Base-by-base conservation (phyloP, 2,888 invertebrate genomes). In the Melinaea marsaeus region DNA sequence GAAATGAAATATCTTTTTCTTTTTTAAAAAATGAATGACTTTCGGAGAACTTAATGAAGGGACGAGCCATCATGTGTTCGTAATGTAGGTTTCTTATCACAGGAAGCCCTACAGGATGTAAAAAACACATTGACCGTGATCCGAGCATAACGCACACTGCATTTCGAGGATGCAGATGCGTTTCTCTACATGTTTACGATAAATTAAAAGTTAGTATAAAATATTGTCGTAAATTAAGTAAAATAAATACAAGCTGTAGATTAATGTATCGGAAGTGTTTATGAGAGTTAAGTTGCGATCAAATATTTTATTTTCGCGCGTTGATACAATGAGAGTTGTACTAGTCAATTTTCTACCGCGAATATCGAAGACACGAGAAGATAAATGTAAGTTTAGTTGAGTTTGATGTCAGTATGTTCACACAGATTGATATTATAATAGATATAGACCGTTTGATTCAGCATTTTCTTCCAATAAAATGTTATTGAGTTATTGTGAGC, bases 281-380 rank as follows among this genome's bases (percentile, higher is more conserved):
- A 11, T 9, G 3, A 42, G 3, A 9, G 42, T 42, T 42, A 13
- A 13, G 5, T 22, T 47, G 22, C 42, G 2, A 33, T 59, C 35
- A 22, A 59, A 32, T 4, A 34, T 22, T 42, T 6, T 46, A 46
- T 55, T 4, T 22, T 34, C 9, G 46, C 9, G 13, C 7, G 6
- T 35, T 37, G 9, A 4, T 42, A 37, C 35, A 13, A 67, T 67
- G 67, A 65, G 63, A 34, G 42, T 67, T 4, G 22, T 67, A 33
- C 48, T 67, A 37, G 61, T 65, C 37, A 61, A 63, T 34, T 61
- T 67, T 47, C 11, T 67, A n/a, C 65, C 67, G 2, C 62, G 56
- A 9, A 46, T 67, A 37, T 7, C 65, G 48, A 54, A 34, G 13
- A 9, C 46, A 42, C 55, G 51, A 34, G 57, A 63, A 42, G 65